Conservation (phyloP, 2,888 invertebrate genomes). For the Cremastinae sp. region DNA sequence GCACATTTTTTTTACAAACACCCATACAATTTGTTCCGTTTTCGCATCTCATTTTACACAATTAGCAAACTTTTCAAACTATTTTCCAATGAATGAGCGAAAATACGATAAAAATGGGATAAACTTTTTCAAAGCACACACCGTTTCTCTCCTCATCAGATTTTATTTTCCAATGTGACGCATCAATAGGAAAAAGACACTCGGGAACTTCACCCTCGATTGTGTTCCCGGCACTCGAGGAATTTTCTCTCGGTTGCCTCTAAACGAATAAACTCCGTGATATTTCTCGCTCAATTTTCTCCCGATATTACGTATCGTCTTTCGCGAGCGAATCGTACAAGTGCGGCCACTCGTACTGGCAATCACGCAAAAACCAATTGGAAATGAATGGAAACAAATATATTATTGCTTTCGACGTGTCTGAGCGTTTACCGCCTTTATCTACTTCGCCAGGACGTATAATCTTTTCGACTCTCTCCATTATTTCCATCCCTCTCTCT, state of each 20-base stretch:
- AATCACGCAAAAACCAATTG: conserved; percentile 77
- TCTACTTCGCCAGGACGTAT: conserved; percentile 30
- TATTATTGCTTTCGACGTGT: conserved; percentile 46
- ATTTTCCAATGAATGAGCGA: not conserved
- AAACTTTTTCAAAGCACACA: not conserved
- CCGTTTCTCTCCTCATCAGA: not conserved
- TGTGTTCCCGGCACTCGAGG: conserved; percentile 19
- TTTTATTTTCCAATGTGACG: conserved; percentile 57
- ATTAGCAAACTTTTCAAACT: not conserved
- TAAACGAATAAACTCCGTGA: conserved; percentile 54
- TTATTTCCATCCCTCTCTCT: conserved; percentile 2
- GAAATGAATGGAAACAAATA: conserved; percentile 74
- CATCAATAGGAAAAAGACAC: conserved; percentile 45
- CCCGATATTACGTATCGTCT: conserved; percentile 48
- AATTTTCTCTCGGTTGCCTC: conserved; percentile 35
- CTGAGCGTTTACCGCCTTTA: conserved; percentile 37
- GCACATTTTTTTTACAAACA: too few species aligned
- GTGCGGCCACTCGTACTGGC: conserved; percentile 69
- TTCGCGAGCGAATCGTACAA: conserved; percentile 35
- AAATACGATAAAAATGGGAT: not conserved
- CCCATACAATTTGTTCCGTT: too few species aligned
- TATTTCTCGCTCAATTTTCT: conserved; percentile 31
- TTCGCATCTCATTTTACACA: too few species aligned
- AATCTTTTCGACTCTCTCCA: too few species aligned
- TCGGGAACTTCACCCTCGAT: conserved; percentile 40